Evolutionary conservation across 2,888 invertebrate species (phyloP), one percentile per base, ranked within the genome.

Genomic region (Microctonus aethiopoides): DNA sequence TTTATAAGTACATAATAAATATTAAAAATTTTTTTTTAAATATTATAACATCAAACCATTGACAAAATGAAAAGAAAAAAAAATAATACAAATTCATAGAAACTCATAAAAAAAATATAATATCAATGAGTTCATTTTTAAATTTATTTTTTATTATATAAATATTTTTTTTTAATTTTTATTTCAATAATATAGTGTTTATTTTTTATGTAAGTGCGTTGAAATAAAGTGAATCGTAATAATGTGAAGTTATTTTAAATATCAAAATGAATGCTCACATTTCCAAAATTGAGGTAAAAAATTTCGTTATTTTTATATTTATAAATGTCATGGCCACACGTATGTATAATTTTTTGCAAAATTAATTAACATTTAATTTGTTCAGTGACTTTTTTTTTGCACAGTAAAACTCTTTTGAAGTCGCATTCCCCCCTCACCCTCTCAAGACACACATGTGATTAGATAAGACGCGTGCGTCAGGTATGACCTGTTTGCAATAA

Each of bases 181-280:
- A 39, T 65, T n/a, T 36, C n/a, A n/a, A n/a, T n/a, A n/a, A n/a
- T n/a, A n/a, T 60, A 16, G n/a, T 46, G 2, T 59, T 36, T 57
- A 60, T 46, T 10, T n/a, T n/a, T n/a, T n/a, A n/a, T n/a, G n/a
- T n/a, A n/a, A n/a, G n/a, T n/a, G n/a, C n/a, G n/a, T n/a, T n/a
- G n/a, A n/a, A n/a, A n/a, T n/a, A n/a, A n/a, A n/a, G n/a, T n/a
- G n/a, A n/a, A 67, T 52, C 26, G 34, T 68, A 60, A 2, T 20
- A 3, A 56, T 20, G 36, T 32, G 29, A 46, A 79, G 80, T 80
- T 80, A 80, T 78, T 80, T 78, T 80, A 82, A 81, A 82, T 81
- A 81, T 76, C 82, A 83, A 83, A 81, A 84, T 83, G 84, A 84
- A 84, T 82, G 83, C 82, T 80, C 83, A 84, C 81, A 79, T 80